Conservation (phyloP, 2,888 invertebrate species). For the Habroteleia sp. region DNA sequence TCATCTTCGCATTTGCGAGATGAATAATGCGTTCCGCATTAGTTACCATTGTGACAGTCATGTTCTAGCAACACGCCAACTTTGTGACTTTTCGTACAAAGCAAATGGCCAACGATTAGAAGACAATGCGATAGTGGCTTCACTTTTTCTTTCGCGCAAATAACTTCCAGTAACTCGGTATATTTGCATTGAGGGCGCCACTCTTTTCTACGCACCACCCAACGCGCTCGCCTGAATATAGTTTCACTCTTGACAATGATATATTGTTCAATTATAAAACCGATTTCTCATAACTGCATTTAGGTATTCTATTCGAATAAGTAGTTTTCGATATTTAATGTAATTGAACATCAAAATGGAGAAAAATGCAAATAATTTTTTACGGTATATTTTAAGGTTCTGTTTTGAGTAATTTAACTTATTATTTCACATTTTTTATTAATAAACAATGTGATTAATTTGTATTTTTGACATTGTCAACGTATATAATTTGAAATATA, state of each 20-base stretch:
- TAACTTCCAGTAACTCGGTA: conserved; percentile 37
- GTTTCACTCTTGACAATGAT: conserved; percentile 18
- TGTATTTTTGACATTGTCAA: no score
- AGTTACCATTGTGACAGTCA: conserved; percentile 32
- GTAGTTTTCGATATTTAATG: conserved; percentile 6
- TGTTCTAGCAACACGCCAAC: conserved; percentile 29
- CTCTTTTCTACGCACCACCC: conserved; percentile 22
- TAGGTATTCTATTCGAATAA: conserved; percentile 1
- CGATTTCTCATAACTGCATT: conserved; percentile 8
- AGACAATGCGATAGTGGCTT: conserved; percentile 46
- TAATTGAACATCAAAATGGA: no score
- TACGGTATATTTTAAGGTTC: no score
- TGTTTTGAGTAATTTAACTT: no score
- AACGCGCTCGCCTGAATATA: background rate
- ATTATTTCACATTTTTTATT: no score
- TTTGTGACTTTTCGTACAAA: conserved; percentile 46
- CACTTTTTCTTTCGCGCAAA: conserved; percentile 47
- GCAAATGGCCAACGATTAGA: conserved; percentile 56
- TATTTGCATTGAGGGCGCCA: conserved; percentile 31
- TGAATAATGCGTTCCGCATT: conserved; percentile 53
- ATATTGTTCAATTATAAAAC: conserved; percentile 15
- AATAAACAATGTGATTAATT: no score
- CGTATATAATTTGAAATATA: no score
- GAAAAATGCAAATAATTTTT: no score
- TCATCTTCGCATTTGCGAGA: conserved; percentile 28